Conservation (phyloP, 2,113 vertebrate species). For the Entelurus aequoreus region DNA sequence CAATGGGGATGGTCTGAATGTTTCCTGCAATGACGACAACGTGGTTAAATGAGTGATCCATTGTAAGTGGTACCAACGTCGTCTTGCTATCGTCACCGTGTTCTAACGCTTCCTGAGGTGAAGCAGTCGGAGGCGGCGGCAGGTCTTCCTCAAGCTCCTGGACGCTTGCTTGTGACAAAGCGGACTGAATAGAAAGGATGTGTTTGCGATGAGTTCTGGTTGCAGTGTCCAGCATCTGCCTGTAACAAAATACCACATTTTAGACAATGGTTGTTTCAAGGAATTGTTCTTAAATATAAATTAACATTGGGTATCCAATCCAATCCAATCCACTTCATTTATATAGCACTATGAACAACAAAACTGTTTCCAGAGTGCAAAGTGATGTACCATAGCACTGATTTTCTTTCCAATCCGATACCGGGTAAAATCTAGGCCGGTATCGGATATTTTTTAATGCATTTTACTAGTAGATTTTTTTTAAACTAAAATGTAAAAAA, state of each 20-base stretch:
- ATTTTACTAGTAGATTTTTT: no score
- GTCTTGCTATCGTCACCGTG: conserved; percentile 46
- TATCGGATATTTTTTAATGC: no score
- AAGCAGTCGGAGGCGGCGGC: not conserved
- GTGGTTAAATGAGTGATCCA: not conserved
- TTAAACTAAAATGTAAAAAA: no score
- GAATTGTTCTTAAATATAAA: no score
- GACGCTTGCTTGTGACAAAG: conserved; percentile 36
- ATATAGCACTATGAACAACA: no score
- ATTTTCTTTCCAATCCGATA: no score
- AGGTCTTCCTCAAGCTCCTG: not conserved
- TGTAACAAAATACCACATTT: conserved; percentile 17
- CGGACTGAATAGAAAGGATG: conserved; percentile 52
- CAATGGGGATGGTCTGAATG: conserved; percentile 79
- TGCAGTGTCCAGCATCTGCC: conserved; percentile 62
- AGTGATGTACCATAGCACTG: no score
- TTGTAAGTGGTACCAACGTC: not conserved
- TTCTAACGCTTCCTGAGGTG: conserved; percentile 47
- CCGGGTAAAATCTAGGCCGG: no score
- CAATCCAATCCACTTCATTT: no score
- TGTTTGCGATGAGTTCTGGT: conserved; percentile 67
- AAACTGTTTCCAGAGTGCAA: no score
- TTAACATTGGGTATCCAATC: no score
- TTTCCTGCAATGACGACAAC: conserved; percentile 60
- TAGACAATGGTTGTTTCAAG: no score